Evolutionary conservation across 2,888 invertebrate species (phyloP).

Genomic region (Apamea anceps): DNA sequence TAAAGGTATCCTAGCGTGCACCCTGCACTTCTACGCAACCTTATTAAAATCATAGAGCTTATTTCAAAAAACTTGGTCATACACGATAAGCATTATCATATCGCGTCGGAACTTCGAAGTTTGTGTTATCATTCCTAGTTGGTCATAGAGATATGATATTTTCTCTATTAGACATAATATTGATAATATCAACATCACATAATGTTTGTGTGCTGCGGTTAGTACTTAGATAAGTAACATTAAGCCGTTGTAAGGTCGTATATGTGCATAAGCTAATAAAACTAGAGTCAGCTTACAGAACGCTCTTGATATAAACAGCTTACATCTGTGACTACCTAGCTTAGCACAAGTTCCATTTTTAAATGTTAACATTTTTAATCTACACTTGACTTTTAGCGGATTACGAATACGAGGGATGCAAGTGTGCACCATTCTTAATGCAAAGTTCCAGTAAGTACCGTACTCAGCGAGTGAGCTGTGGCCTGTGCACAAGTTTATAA

Average conservation of each 20-base stretch:
- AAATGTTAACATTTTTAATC: conserved; percentile 20
- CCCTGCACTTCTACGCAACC: conserved; percentile 47
- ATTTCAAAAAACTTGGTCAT: conserved; percentile 77
- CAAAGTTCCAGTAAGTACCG: conserved; percentile 16
- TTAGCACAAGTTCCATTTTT: conserved; percentile 30
- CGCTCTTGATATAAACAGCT: conserved; percentile 49
- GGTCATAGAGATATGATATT: conserved; percentile 31
- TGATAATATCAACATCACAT: conserved; percentile 16
- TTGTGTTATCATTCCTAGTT: conserved; percentile 64
- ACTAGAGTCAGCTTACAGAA: conserved; percentile 54
- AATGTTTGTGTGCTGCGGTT: conserved; percentile 42
- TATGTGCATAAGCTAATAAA: conserved; percentile 55
- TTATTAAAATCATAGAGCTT: conserved; percentile 62
- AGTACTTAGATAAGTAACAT: conserved; percentile 52
- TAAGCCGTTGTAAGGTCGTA: conserved; percentile 59
- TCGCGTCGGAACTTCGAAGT: conserved; percentile 71
- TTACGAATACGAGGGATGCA: conserved; percentile 14
- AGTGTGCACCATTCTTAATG: conserved; percentile 25
- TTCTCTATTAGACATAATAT: conserved; percentile 39
- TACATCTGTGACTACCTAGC: conserved; percentile 28
- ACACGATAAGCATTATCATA: conserved; percentile 83
- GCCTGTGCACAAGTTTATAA: conserved; percentile 19
- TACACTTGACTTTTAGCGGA: conserved; percentile 1
- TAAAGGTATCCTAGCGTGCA: not conserved
- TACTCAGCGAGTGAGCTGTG: conserved; percentile 14